phyloP scores from a whole-genome alignment of 1,140 invertebrate species.

The Zaprionus camerounensis region DNA sequence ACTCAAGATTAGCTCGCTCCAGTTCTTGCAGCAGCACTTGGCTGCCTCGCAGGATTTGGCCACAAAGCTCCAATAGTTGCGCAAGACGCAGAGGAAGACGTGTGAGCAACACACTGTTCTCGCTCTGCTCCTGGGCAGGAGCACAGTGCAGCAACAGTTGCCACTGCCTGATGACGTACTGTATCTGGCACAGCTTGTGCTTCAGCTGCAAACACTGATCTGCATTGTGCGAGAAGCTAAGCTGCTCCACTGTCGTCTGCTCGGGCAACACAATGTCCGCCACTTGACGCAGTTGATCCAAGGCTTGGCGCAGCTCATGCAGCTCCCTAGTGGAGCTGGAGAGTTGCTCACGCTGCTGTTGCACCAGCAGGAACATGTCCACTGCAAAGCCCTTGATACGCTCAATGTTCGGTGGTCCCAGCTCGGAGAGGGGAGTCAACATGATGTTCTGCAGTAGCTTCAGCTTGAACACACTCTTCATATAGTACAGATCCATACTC shows the following conservation, averaged over 20 bases:
- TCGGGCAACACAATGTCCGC: slow-evolving; percentile 41
- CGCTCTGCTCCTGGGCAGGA: slow-evolving; percentile 20
- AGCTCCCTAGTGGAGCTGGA: slow-evolving; percentile 78
- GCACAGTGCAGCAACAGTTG: slow-evolving; percentile 65
- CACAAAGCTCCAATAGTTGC: slow-evolving; percentile 45
- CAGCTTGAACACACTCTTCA: slow-evolving; percentile 83
- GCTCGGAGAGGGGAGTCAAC: slow-evolving; percentile 89
- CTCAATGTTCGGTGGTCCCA: slow-evolving; percentile 92
- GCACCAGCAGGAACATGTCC: slow-evolving; percentile 88
- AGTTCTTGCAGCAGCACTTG: slow-evolving; percentile 51
- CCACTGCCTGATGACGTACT: slow-evolving; percentile 67
- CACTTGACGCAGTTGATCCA: slow-evolving; percentile 65
- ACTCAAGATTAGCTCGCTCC: slow-evolving; percentile 37
- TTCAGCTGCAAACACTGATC: slow-evolving; percentile 53
- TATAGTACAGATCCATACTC: slow-evolving; percentile 78
- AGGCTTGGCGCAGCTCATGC: slow-evolving; percentile 73
- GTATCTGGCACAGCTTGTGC: slow-evolving; percentile 50
- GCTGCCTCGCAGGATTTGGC: slow-evolving; percentile 42
- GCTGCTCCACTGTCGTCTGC: not conserved
- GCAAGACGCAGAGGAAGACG: slow-evolving; percentile 14
- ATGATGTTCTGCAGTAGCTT: slow-evolving; percentile 87
- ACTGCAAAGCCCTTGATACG: slow-evolving; percentile 92
- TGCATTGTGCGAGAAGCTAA: slow-evolving; percentile 42
- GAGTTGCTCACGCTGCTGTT: slow-evolving; percentile 85
- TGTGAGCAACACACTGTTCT: slow-evolving; percentile 29